Conservation (phyloP, 1,140 invertebrate species). For the Papilio aristodemus region DNA sequence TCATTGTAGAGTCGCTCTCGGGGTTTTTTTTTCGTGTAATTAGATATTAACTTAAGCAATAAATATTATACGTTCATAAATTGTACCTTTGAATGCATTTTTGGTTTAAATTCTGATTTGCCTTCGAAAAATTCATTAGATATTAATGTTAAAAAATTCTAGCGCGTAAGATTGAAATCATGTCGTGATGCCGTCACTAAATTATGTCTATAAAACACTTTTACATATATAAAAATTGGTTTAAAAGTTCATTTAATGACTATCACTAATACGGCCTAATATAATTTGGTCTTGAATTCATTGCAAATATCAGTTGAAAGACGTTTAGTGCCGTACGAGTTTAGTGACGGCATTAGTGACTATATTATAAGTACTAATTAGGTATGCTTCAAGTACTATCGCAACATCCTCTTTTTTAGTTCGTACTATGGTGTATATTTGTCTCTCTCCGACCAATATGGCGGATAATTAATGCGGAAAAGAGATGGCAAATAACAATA, state of each 20-base stretch:
- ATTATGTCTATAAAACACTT: neutral
- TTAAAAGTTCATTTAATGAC: no score
- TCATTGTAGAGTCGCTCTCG: neutral
- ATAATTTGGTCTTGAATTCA: neutral
- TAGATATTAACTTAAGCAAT: neutral
- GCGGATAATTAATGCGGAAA: neutral
- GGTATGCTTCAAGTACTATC: neutral
- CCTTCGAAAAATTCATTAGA: neutral
- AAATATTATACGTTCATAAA: neutral
- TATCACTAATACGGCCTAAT: no score
- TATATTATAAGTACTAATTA: conserved; percentile 1
- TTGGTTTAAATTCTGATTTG: conserved; percentile 9
- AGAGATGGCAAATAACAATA: neutral
- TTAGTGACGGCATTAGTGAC: neutral
- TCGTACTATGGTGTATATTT: neutral
- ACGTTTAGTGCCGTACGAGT: neutral
- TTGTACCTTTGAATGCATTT: neutral
- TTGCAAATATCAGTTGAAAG: neutral
- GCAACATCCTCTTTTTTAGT: neutral
- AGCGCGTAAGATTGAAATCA: neutral
- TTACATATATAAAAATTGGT: no score
- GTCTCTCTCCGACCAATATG: neutral
- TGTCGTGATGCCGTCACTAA: neutral
- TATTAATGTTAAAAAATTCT: neutral
- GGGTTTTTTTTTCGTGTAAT: neutral